Conservation (phyloP, 2,113 vertebrate genomes). For the Otocyon megalotis region DNA sequence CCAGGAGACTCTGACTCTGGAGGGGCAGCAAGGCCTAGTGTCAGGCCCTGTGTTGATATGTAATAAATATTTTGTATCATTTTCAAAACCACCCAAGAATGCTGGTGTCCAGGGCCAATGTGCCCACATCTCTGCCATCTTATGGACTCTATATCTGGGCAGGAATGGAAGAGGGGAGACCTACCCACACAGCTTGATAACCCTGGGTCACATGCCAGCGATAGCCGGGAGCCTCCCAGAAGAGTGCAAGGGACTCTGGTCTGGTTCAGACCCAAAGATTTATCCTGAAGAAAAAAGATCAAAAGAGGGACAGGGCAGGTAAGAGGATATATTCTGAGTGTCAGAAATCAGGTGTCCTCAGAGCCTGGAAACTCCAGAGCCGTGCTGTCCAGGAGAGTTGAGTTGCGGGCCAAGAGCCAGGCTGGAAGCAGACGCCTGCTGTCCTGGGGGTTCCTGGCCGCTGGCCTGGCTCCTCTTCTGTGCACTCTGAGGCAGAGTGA, state of each 20-base stretch:
- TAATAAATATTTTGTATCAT: not conserved
- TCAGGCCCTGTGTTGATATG: not conserved
- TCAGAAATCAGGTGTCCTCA: not conserved
- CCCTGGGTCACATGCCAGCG: not conserved
- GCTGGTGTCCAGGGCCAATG: not conserved
- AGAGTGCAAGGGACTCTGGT: too few species aligned
- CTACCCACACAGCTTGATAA: not conserved
- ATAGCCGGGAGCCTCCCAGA: rapidly evolving
- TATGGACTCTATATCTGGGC: not conserved
- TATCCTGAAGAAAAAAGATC: not conserved
- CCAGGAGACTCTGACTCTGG: not conserved
- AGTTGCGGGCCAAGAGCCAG: rapidly evolving
- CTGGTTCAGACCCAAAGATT: not conserved
- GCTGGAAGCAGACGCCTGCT: not conserved
- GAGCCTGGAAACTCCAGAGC: not conserved
- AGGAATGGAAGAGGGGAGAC: not conserved
- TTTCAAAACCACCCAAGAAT: constrained; percentile 19
- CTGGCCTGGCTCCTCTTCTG: not conserved
- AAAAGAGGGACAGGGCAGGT: not conserved
- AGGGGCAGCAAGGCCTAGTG: not conserved
- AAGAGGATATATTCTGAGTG: not conserved
- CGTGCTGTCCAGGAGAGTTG: rapidly evolving
- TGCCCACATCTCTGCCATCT: not conserved
- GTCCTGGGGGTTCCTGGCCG: rapidly evolving
- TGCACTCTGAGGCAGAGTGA: rapidly evolving